A percentile compares a stretch with the other conserved stretches of the same genome.
These are phyloP conservation scores for Heteromormyrus szaboi DNA, from an alignment of 2,797 vertebrate species.

Conservation along the genomic window DNA sequence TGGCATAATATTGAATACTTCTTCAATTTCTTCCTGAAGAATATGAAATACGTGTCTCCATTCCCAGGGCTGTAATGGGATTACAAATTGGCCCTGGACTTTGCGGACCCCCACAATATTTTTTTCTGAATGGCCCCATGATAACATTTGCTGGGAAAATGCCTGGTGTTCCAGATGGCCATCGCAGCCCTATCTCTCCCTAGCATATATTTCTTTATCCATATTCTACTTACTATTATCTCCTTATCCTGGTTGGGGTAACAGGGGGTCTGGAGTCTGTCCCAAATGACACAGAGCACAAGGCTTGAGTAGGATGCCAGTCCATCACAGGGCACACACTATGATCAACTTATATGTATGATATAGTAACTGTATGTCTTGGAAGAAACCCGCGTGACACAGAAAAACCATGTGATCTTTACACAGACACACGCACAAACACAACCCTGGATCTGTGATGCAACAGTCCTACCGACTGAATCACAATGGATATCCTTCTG, in stretches of 20 bases:
- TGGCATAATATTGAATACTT: background rate
- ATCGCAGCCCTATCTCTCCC: background rate
- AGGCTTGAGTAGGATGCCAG: background rate
- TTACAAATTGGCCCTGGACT: background rate
- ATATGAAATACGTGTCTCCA: background rate
- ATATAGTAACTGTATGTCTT: background rate
- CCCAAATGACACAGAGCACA: background rate
- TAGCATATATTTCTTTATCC: background rate
- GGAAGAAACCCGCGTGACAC: background rate
- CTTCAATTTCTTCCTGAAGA: background rate
- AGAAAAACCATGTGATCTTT: background rate
- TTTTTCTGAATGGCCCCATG: background rate
- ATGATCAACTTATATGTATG: background rate
- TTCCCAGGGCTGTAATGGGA: background rate
- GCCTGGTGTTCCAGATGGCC: background rate
- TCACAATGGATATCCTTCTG: background rate
- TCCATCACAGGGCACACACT: background rate
- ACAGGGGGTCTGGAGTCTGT: background rate
- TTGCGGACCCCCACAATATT: background rate
- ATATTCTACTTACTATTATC: background rate
- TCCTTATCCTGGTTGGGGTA: background rate
- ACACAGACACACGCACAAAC: background rate
- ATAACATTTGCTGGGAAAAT: background rate
- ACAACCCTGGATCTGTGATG: background rate
- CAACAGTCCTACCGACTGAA: background rate